Evolutionary conservation across 2,797 vertebrate genomes (phyloP), one percentile per base, ranked within the genome.

Genomic region (Borostomias antarcticus): DNA sequence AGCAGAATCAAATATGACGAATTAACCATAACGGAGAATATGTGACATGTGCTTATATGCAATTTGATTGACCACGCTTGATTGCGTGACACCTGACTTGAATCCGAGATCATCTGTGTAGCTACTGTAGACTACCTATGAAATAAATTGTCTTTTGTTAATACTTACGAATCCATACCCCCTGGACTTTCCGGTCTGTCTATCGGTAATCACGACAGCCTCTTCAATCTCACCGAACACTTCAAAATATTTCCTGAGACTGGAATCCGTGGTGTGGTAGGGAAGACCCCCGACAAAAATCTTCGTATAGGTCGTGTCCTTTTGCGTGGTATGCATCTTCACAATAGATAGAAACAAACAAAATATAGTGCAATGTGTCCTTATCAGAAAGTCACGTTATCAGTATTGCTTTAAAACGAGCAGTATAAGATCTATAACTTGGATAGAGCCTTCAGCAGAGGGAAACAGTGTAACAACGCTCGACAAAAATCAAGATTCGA

Each of bases 321-420:
- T 95, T 90, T 95, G 94, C 62, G 93, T 95, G 75, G 92, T 94
- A 92, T 95, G 94, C 94, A 95, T 95, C 89, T 93, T 94, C 83
- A 84, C 74, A 51, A 66, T n/a, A n/a, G n/a, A n/a, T n/a, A n/a
- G n/a, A n/a, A n/a, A n/a, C n/a, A n/a, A n/a, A n/a, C n/a, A n/a
- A n/a, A 72, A 66, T 50, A 64, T 81, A 89, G 92, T 92, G 91
- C 90, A 91, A 91, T 67, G 58, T 81, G 77, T 87, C 80, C 86
- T 88, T 83, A 79, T 88, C 64, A 64, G 62, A 52, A 51, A 43
- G 61, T 51, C 37, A 17, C 57, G 48, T 43, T 65, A 19, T 64
- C 51, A 69, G 51, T 79, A 56, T 48, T 61, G 80, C 72, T 84
- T 83, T 89, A 82, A 83, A 74, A 74, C 28, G 35, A 64, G 58